A percentile compares a stretch with the other conserved stretches of the same genome.
These are phyloP conservation scores for Nothobranchius kuhntae DNA, from an alignment of 2,113 vertebrate species.

Conservation along the genomic window DNA sequence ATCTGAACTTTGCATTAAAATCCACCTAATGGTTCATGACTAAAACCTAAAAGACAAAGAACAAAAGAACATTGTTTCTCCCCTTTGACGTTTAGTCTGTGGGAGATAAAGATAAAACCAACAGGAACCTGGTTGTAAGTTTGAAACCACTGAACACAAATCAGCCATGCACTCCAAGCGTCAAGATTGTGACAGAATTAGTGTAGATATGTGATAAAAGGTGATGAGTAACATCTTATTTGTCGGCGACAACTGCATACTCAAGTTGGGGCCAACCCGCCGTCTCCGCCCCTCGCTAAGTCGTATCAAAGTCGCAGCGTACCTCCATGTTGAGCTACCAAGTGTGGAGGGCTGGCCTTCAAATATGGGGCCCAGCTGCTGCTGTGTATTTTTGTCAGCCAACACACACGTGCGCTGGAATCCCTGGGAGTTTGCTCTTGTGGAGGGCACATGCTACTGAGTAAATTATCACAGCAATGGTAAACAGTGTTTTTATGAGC, in stretches of 20 bases:
- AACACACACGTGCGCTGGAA: constrained; percentile 64
- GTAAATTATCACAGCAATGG: constrained; percentile 77
- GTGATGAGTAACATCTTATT: constrained; percentile 71
- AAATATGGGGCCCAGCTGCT: constrained; percentile 74
- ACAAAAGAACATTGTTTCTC: no score
- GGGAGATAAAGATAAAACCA: no score
- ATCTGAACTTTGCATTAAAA: no score
- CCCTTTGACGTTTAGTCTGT: no score
- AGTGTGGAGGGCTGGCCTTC: constrained; percentile 64
- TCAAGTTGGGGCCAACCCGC: constrained; percentile 65
- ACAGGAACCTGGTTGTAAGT: no score
- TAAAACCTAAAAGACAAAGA: no score
- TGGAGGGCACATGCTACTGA: constrained; percentile 76
- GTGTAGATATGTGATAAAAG: constrained; percentile 32
- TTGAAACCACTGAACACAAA: no score
- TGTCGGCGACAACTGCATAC: constrained; percentile 70
- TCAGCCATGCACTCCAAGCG: no score
- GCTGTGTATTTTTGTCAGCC: constrained; percentile 73
- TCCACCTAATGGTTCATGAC: no score
- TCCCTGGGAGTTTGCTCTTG: constrained; percentile 69
- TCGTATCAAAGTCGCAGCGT: constrained; percentile 74
- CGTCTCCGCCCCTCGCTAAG: constrained; percentile 69
- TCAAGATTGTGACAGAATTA: not conserved
- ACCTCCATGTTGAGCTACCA: constrained; percentile 62
- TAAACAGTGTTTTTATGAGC: constrained; percentile 75